Base-by-base conservation (phyloP, 2,797 vertebrate species). In the Sebastes hubbsi region DNA sequence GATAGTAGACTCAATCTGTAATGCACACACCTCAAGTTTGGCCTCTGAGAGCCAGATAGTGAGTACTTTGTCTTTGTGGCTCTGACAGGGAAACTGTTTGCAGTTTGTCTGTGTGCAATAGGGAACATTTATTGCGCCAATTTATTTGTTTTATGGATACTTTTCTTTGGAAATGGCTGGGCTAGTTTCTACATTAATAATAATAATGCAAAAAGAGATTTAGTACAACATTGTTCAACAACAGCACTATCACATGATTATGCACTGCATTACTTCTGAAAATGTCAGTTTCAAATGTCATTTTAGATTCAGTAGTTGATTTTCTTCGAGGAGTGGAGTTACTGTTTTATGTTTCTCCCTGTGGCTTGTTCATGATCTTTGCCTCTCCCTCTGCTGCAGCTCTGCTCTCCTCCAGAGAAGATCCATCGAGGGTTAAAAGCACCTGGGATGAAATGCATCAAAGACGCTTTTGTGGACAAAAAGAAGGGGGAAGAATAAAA, bases 381-480 rank as follows among this genome's bases (percentile, higher is more conserved):
- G 42, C 46, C 32, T 64, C 61, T 80, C 82, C 77, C 78, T 82
- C 49, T 38, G 76, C 75, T 55, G 71, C 74, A 29, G 66, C n/a
- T 76, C 73, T 68, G 63, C 67, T 81, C 73, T 79, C 78, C 78
- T 86, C 79, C 68, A 80, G 67, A 81, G 67, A 82, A 74, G 66
- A 87, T 75, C 77, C 60, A 55, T 85, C 63, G 88, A 78, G 88
- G 87, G 86, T 90, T 83, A 85, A 93, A 52, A 88, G 77, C 89
- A 89, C 81, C 91, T 86, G 84, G 87, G 85, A 93, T 91, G 82
- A 94, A 91, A 92, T 80, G 86, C 91, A 89, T 92, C 91, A 94
- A 92, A 95, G 91, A 82, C 22, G 83, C 92, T 89, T 94, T 92
- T 95, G 88, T 88, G 88, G 80, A 86, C 75, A 90, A 82, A 89